Percentiles rank a stretch among this genome's conserved stretches.
phyloP scores from a whole-genome alignment of 2,888 invertebrate genomes.

The Drosophila fungiperda region DNA sequence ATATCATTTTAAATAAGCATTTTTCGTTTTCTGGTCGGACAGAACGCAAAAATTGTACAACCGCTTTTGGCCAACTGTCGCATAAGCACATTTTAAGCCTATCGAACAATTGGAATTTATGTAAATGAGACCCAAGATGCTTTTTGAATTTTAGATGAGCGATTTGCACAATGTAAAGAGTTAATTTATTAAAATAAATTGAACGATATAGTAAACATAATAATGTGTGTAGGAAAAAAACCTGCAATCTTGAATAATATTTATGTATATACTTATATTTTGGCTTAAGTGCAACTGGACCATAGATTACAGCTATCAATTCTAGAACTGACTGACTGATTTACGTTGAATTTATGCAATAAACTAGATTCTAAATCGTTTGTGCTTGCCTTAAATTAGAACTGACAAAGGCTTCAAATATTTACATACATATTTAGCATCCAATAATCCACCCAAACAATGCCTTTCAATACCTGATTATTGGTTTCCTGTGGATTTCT shows the following conservation, averaged over 20 bases:
- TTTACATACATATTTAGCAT: neutral
- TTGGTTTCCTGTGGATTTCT: slow-evolving; percentile 32
- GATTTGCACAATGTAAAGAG: neutral
- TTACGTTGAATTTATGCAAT: neutral
- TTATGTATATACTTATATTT: neutral
- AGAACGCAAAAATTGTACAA: slow-evolving; percentile 39
- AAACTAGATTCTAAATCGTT: neutral
- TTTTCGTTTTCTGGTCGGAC: slow-evolving; percentile 26
- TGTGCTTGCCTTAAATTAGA: neutral
- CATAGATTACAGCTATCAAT: neutral
- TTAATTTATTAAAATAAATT: neutral
- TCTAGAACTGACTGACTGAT: neutral
- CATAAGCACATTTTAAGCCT: slow-evolving; percentile 25
- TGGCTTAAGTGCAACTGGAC: neutral
- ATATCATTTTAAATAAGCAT: slow-evolving; percentile 50
- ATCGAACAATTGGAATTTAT: slow-evolving; percentile 66
- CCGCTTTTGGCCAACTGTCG: slow-evolving; percentile 46
- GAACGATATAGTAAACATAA: neutral
- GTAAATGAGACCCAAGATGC: slow-evolving; percentile 23
- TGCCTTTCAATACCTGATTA: slow-evolving; percentile 29
- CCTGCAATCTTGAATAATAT: neutral
- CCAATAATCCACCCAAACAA: slow-evolving; percentile 26
- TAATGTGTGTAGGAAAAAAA: neutral
- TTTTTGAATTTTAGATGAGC: slow-evolving; percentile 28
- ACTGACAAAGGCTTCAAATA: slow-evolving; percentile 6